These are phyloP conservation scores for Drosophila lowei DNA, from an alignment of 1,140 invertebrate genomes.

Conservation along the genomic window DNA sequence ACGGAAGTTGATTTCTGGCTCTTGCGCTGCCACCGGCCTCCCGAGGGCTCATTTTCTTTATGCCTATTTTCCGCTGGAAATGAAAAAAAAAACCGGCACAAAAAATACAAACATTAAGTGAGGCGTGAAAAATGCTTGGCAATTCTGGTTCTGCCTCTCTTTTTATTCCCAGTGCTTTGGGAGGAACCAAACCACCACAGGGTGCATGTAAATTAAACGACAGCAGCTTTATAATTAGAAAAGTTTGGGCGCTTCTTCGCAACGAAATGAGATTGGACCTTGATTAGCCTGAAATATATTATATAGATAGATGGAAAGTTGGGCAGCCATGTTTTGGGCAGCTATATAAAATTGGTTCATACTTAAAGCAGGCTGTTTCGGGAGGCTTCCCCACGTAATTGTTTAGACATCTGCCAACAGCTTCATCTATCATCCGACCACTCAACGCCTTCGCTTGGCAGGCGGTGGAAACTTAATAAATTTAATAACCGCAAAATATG, in stretches of 20 bases:
- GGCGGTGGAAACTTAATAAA: slow-evolving; percentile 45
- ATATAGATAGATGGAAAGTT: slow-evolving; percentile 31
- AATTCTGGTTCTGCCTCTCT: slow-evolving; percentile 22
- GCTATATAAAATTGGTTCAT: not conserved
- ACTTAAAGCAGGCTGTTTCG: not conserved
- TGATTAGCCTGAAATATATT: slow-evolving; percentile 38
- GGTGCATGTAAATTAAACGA: slow-evolving; percentile 49
- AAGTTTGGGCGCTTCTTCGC: slow-evolving; percentile 32
- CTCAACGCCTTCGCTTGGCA: slow-evolving; percentile 8
- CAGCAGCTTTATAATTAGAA: slow-evolving; percentile 63
- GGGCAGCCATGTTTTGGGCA: not conserved
- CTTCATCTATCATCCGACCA: slow-evolving; percentile 53
- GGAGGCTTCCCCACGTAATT: slow-evolving; percentile 43
- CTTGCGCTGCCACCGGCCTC: slow-evolving; percentile 7
- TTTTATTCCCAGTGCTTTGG: not conserved
- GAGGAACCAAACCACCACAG: slow-evolving; percentile 3
- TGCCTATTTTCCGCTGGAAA: slow-evolving; percentile 34
- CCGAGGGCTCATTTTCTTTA: slow-evolving; percentile 29
- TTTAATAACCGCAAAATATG: slow-evolving; percentile 69
- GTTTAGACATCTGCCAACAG: slow-evolving; percentile 51
- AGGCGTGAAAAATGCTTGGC: slow-evolving; percentile 57
- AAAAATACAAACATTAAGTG: slow-evolving; percentile 34
- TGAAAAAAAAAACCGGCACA: slow-evolving; percentile 6
- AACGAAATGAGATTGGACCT: slow-evolving; percentile 36
- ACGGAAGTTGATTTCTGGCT: slow-evolving; percentile 57